Evolutionary conservation across 2,888 invertebrate genomes (phyloP).

Genomic region (Limnephilus lunatus): DNA sequence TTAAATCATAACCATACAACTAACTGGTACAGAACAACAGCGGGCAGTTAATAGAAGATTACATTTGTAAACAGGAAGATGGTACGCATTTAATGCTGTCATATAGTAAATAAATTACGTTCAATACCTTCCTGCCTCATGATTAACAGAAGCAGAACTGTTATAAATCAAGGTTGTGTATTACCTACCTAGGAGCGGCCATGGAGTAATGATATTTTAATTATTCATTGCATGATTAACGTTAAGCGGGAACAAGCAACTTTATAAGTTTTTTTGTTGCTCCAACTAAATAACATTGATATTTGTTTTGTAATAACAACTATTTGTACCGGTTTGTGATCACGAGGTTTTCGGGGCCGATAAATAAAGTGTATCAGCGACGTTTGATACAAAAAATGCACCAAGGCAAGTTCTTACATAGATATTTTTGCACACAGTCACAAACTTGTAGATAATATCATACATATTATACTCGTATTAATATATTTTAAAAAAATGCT

Average conservation of each 20-base stretch:
- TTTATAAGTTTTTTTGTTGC: not conserved
- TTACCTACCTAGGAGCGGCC: not conserved
- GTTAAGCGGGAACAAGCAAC: not conserved
- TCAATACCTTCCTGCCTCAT: not conserved
- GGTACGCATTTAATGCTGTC: not conserved
- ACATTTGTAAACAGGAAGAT: not conserved
- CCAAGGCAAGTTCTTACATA: no score
- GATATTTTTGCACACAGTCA: no score
- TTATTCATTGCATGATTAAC: not conserved
- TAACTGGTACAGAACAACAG: not conserved
- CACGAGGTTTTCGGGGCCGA: not conserved
- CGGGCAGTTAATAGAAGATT: not conserved
- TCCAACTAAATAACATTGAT: not conserved
- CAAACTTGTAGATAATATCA: no score
- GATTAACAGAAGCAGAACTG: not conserved
- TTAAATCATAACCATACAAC: no score
- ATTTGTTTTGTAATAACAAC: not conserved
- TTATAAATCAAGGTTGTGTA: not conserved
- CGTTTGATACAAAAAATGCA: no score
- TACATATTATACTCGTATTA: no score
- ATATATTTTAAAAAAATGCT: no score
- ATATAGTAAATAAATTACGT: not conserved
- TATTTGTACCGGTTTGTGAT: not conserved
- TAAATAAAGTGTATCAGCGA: not conserved
- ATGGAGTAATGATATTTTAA: not conserved